Conservation (phyloP, 1,140 invertebrate species). For the Trichonephila clavata region DNA sequence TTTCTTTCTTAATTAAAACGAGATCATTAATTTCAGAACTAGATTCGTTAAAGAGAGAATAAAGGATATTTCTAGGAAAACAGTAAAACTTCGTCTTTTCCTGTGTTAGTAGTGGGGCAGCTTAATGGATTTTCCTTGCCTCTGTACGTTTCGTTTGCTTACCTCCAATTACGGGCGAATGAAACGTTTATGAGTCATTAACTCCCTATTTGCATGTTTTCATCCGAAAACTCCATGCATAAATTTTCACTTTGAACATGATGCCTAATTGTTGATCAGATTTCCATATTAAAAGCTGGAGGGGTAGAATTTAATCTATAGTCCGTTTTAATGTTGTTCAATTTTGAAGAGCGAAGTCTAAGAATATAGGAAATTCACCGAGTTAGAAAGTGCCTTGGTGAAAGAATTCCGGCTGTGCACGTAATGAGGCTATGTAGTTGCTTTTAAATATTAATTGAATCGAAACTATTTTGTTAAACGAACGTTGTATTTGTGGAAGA, state of each 20-base stretch:
- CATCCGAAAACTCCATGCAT: conserved; percentile 24
- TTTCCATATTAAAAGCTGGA: not conserved
- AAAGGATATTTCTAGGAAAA: too few species aligned
- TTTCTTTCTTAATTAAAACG: conserved; percentile 32
- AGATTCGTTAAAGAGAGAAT: not conserved
- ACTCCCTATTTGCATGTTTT: conserved; percentile 8
- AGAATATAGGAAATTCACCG: too few species aligned
- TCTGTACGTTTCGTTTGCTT: not conserved
- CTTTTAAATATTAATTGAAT: too few species aligned
- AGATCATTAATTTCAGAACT: conserved; percentile 26
- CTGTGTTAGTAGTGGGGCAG: not conserved
- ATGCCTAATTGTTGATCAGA: conserved; percentile 20
- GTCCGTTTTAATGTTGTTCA: too few species aligned
- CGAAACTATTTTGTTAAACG: too few species aligned
- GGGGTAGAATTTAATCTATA: not conserved
- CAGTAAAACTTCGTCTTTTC: not conserved
- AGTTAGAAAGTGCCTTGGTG: too few species aligned
- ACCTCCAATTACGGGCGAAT: conserved; percentile 4
- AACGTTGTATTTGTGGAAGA: too few species aligned
- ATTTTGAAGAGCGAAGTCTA: too few species aligned
- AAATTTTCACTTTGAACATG: conserved; percentile 6
- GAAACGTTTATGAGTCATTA: conserved; percentile 20
- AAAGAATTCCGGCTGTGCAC: too few species aligned
- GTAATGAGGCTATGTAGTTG: too few species aligned
- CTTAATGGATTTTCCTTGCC: conserved; percentile 1